Conservation (phyloP, 2,888 invertebrate species). For the Aporophyla lueneburgensis region DNA sequence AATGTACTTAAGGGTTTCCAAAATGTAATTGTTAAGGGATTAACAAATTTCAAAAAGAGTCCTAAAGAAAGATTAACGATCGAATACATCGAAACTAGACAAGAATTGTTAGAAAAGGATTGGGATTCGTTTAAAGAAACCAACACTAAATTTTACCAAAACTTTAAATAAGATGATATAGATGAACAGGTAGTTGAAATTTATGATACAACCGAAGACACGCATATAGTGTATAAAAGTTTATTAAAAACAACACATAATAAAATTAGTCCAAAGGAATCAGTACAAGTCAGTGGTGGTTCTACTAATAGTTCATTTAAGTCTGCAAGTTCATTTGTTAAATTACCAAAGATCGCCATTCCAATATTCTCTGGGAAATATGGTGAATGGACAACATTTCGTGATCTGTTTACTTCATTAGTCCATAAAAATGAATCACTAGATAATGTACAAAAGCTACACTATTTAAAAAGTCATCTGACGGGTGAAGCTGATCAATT, state of each 20-base stretch:
- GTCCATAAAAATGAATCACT: no score
- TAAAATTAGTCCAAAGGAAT: background rate
- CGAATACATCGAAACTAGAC: slow-evolving; percentile 17
- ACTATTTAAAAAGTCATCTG: no score
- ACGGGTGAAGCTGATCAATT: slow-evolving; percentile 2
- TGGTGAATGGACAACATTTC: background rate
- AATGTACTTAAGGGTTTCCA: no score
- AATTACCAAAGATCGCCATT: no score
- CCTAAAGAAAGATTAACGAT: slow-evolving; percentile 5
- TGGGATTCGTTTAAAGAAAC: background rate
- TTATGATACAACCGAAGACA: slow-evolving; percentile 11
- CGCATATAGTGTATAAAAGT: slow-evolving; percentile 3
- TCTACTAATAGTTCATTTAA: no score
- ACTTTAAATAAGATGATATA: background rate
- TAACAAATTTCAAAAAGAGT: no score
- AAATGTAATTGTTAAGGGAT: no score
- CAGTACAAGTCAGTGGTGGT: no score
- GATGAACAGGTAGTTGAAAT: slow-evolving; percentile 1
- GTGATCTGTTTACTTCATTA: no score
- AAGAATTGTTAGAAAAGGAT: slow-evolving; percentile 15
- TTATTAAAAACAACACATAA: slow-evolving; percentile 13
- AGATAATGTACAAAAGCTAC: no score
- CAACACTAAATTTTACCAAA: background rate
- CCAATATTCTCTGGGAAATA: no score
- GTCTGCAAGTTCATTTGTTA: no score